A percentile compares a stretch with the other conserved stretches of the same genome.
These are phyloP conservation scores for Hemaris fuciformis DNA, from an alignment of 2,888 invertebrate genomes.

Conservation along the genomic window DNA sequence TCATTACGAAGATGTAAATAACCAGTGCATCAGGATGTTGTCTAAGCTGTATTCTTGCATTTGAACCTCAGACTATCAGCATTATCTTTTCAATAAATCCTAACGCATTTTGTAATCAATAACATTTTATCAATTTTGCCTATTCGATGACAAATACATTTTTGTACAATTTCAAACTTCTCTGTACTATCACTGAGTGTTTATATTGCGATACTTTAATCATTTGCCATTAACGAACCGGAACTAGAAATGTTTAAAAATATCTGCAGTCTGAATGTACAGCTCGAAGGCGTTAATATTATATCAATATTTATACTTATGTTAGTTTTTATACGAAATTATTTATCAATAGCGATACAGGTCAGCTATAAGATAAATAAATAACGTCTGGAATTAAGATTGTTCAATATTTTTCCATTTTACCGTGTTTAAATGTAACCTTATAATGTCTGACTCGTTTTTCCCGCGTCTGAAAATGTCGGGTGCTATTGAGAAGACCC, in stretches of 20 bases:
- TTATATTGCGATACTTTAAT: not conserved
- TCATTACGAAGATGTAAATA: no score
- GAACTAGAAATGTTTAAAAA: not conserved
- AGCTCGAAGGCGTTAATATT: not conserved
- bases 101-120: not conserved
- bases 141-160: constrained; percentile 2
- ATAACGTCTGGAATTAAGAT: not conserved
- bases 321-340: not conserved
- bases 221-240: not conserved
- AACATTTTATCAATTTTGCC: constrained; percentile 3
- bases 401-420: not conserved
- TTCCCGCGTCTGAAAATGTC: no score
- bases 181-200: constrained; percentile 21
- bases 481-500: no score
- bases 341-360: not conserved
- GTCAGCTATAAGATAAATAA: not conserved
- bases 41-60: not conserved
- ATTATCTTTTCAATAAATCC: not conserved
- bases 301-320: not conserved
- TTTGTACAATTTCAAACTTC: constrained; percentile 21
- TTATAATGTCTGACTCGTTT: no score
- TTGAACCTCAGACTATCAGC: not conserved
- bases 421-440: no score
- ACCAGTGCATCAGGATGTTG: no score
- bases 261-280: not conserved